Evolutionary conservation across 2,888 invertebrate species (phyloP).

Genomic region (Lasius platythorax): DNA sequence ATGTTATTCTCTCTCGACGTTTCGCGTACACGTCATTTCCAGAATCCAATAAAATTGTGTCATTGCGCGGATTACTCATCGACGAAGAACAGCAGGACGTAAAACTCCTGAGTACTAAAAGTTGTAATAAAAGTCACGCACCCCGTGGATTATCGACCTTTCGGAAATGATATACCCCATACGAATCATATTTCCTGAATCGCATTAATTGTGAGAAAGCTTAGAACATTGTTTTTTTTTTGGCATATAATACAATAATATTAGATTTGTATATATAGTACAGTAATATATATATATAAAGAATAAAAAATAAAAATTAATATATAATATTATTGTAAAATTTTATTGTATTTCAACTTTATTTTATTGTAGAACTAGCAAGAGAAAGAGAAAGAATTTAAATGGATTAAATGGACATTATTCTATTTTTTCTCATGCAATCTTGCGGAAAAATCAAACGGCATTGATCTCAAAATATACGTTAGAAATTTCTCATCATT

Average conservation of each 20-base stretch:
- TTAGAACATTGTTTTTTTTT: background rate
- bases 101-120: conserved; percentile 57
- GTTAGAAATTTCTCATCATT: conserved; percentile 47
- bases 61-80: conserved; percentile 63
- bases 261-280: background rate
- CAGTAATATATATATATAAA: background rate
- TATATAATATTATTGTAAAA: background rate
- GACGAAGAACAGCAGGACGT: conserved; percentile 55
- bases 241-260: background rate
- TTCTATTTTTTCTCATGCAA: background rate
- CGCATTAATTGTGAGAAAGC: conserved; percentile 35
- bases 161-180: conserved; percentile 19
- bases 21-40: background rate
- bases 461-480: conserved; percentile 1
- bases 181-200: conserved; percentile 52
- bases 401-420: background rate
- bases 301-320: background rate
- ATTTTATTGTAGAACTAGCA: background rate
- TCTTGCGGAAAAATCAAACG: conserved; percentile 15
- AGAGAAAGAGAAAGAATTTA: background rate
- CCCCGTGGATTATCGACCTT: conserved; percentile 58
- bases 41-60: conserved; percentile 53
- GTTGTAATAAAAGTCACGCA: conserved; percentile 65
- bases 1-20: background rate
- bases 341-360: too few species aligned